Evolutionary conservation across 2,797 vertebrate species (phyloP), one percentile per base, ranked within the genome.

Genomic region (Pseudomugil gertrudae): DNA sequence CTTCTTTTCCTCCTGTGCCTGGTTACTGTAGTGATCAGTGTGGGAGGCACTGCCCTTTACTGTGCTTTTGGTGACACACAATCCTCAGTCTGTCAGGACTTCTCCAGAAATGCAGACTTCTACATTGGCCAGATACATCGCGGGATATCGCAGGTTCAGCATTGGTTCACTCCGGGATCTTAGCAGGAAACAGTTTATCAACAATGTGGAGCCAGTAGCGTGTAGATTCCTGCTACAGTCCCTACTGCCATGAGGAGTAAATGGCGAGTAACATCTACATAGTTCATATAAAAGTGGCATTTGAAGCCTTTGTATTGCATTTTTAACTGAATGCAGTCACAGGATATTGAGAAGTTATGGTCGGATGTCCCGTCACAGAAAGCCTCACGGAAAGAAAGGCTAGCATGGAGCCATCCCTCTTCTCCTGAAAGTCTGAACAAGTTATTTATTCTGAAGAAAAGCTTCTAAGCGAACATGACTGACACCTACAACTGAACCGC

Each of bases 31-130:
- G 95, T 99, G 89, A 95, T 99, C 77, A 99, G 98, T 17, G 81
- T 99, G 24, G 97, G 96, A 65, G 97, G 98, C 83, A 99, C 98
- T 3, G 97, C 98, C 0, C 79, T 99, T 54, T 99, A 99, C 92
- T 99, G 98, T 80, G 94, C 95, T 24, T 90, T 99, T 57, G 97
- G 94, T 2, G 95, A 98, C 70, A 84, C 93, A 84, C 94, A 96
- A 61, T 99, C 98, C 26, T 95, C 95, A 0, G 95, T 99, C 54
- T 99, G 98, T 84, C 95, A 93, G 56, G 97, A 99, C 69, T 99
- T 99, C 88, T 94, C 96, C 74, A 90, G 87, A 84, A 99, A 98
- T 73, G 76, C 96, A 84, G 96, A 99, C 91, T 98, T 99, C 84
- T 99, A 98, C 90, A 89, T 96, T 54, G 92, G 93, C 5, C 96